Evolutionary conservation across 2,888 invertebrate species (phyloP).

Genomic region (Tipula confusa): DNA sequence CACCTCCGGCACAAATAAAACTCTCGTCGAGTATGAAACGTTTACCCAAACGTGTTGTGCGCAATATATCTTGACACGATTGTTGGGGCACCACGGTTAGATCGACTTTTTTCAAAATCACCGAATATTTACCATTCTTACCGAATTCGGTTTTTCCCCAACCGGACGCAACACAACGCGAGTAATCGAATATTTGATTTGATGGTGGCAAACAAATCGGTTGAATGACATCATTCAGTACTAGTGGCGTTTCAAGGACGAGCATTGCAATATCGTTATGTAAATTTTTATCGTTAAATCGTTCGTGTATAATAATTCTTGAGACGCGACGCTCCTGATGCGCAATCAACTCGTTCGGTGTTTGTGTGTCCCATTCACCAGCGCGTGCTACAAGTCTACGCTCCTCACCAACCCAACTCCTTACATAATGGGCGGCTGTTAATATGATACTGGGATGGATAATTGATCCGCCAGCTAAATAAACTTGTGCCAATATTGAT

Average conservation of each 20-base stretch:
- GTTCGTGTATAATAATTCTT: constrained; percentile 53
- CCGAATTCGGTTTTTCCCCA: constrained; percentile 43
- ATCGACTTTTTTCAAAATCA: constrained; percentile 63
- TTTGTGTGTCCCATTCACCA: constrained; percentile 73
- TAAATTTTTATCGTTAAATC: not conserved
- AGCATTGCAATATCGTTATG: constrained; percentile 65
- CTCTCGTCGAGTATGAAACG: constrained; percentile 60
- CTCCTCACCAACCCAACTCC: constrained; percentile 36
- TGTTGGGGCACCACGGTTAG: constrained; percentile 59
- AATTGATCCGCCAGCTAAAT: constrained; percentile 68
- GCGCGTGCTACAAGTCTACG: constrained; percentile 51
- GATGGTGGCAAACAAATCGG: constrained; percentile 45
- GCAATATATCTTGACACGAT: constrained; percentile 51
- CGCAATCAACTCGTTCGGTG: constrained; percentile 58
- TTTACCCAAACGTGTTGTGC: constrained; percentile 61
- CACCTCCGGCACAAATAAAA: constrained; percentile 76
- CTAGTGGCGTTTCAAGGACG: constrained; percentile 56
- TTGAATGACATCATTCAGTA: constrained; percentile 60
- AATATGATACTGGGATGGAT: constrained; percentile 62
- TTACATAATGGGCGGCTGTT: constrained; percentile 68
- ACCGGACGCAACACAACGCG: constrained; percentile 41
- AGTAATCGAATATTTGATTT: not conserved
- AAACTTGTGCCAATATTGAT: constrained; percentile 50
- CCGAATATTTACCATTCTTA: constrained; percentile 53
- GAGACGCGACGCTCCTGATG: constrained; percentile 61